phyloP scores from a whole-genome alignment of 2,797 vertebrate genomes.

The Gambelia wislizenii region DNA sequence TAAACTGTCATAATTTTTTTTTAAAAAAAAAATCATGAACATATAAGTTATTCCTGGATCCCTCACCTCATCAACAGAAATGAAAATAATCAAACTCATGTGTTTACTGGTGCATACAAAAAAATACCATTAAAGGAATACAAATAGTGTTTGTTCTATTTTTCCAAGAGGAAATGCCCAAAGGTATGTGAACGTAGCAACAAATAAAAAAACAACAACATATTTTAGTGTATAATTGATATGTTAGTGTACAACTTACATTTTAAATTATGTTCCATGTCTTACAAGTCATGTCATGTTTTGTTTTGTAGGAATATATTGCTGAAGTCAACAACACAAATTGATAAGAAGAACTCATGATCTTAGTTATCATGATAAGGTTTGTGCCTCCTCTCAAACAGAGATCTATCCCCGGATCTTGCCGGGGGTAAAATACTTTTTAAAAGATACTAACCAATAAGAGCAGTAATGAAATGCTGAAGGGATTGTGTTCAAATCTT shows the following conservation, averaged over 20 bases:
- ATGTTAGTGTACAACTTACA: too few species aligned
- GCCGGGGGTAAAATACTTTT: too few species aligned
- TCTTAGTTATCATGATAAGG: neutral
- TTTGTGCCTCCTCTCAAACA: neutral
- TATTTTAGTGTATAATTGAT: neutral
- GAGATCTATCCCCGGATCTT: too few species aligned
- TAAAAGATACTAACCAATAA: too few species aligned
- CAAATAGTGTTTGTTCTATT: conserved; percentile 5
- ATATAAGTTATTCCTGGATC: conserved; percentile 7
- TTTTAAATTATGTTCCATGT: neutral
- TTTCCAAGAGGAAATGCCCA: neutral
- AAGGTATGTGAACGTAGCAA: neutral
- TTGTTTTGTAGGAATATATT: conserved; percentile 8
- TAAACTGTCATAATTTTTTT: neutral
- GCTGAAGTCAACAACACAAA: conserved; percentile 29
- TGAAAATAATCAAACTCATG: neutral
- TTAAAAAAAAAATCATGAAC: neutral
- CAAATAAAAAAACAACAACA: neutral
- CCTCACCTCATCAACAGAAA: neutral
- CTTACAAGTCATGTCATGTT: neutral
- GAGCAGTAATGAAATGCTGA: too few species aligned
- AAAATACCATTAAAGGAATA: neutral
- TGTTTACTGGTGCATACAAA: conserved; percentile 21
- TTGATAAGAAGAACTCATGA: neutral
- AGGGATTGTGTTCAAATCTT: too few species aligned